Evolutionary conservation across 35 echinoderm and acorn worm species (phyloP).

Genomic region (Amphiura filiformis): DNA sequence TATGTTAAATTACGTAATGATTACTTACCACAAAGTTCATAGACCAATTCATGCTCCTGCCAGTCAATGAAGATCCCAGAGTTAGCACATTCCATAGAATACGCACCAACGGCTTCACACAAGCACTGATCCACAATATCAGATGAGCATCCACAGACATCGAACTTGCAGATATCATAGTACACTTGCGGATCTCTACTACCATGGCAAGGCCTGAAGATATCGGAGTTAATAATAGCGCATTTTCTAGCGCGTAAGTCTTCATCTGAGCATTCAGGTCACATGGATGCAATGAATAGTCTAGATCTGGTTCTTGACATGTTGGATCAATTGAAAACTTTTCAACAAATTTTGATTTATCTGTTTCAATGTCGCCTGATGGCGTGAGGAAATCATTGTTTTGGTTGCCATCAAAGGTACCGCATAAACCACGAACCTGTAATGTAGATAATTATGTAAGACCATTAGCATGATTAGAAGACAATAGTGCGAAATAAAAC

Average conservation of each 20-base stretch:
- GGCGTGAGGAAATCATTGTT: conserved; percentile 93
- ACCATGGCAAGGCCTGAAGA: conserved; percentile 73
- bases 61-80: conserved; percentile 70
- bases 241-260: conserved; percentile 75
- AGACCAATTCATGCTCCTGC: conserved; percentile 57
- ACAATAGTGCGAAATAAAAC: neutral
- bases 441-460: no score
- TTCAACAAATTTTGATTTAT: conserved; percentile 59
- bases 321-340: conserved; percentile 62
- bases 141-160: conserved; percentile 77
- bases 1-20: no score
- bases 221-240: conserved; percentile 57
- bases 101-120: conserved; percentile 71
- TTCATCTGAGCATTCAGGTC: conserved; percentile 75
- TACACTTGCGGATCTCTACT: conserved; percentile 65
- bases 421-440: conserved; percentile 90
- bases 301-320: conserved; percentile 54
- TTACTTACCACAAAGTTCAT: conserved; percentile 78
- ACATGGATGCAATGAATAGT: conserved; percentile 45
- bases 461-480: no score
- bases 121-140: conserved; percentile 53
- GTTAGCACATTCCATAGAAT: conserved; percentile 78
- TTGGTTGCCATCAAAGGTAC: conserved; percentile 85
- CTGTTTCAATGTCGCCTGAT: conserved; percentile 74
- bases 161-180: conserved; percentile 77